These are phyloP conservation scores for Aphaenogaster rudis DNA, from an alignment of 1,140 invertebrate genomes.

Conservation along the genomic window DNA sequence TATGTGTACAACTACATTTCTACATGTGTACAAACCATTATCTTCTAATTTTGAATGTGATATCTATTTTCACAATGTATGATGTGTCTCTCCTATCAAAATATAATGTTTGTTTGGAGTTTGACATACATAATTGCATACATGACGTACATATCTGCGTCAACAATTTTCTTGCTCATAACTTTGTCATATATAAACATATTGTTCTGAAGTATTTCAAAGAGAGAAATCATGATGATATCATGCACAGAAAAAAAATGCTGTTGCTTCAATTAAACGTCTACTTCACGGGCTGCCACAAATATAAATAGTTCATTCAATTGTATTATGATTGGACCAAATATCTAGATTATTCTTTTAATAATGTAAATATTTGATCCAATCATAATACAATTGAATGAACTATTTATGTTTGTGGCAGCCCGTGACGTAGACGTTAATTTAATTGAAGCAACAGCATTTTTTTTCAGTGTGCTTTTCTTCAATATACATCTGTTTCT, in stretches of 20 bases:
- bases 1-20: not conserved
- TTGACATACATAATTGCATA: not conserved
- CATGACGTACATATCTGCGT: not conserved
- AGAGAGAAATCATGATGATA: not conserved
- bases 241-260: too few species aligned
- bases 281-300: too few species aligned
- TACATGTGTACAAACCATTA: not conserved
- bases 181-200: not conserved
- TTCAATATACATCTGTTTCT: not conserved
- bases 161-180: not conserved
- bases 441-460: too few species aligned
- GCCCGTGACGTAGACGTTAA: too few species aligned
- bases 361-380: too few species aligned
- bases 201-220: conserved; percentile 16
- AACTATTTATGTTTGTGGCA: too few species aligned
- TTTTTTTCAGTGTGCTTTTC: not conserved
- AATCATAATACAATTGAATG: too few species aligned
- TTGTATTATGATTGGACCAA: too few species aligned
- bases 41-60: not conserved
- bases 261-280: too few species aligned
- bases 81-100: not conserved
- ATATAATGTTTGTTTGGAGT: not conserved
- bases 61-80: not conserved
- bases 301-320: too few species aligned
- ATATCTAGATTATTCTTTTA: too few species aligned